A percentile compares a stretch with the other conserved stretches of the same genome.
Evolutionary conservation across 2,888 invertebrate genomes (phyloP).

Genomic region (Lasioglossum calceatum): DNA sequence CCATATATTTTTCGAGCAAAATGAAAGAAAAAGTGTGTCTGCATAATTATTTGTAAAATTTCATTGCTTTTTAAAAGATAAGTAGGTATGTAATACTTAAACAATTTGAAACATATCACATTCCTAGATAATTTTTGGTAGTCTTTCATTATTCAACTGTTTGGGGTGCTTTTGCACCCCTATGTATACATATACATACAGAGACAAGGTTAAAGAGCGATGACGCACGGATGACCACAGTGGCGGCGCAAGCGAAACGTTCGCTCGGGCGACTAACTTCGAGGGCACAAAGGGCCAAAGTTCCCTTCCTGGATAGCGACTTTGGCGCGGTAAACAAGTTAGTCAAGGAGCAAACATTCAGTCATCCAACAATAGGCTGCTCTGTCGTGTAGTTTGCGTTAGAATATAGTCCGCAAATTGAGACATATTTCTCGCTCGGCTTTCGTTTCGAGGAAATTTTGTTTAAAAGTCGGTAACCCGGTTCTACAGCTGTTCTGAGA

Average conservation of each 20-base stretch:
- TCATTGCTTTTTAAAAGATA: no score
- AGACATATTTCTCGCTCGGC: not conserved
- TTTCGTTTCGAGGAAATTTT: not conserved
- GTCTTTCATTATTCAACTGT: no score
- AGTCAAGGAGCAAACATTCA: not conserved
- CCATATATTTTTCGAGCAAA: no score
- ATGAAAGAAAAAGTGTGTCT: no score
- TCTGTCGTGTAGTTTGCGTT: not conserved
- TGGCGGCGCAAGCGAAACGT: not conserved
- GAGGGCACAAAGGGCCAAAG: constrained; percentile 1
- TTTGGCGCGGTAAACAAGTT: not conserved
- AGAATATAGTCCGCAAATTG: not conserved
- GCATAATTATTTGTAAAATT: no score
- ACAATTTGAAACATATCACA: no score
- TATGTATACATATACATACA: no score
- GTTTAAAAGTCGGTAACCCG: not conserved
- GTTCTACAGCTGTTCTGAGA: not conserved
- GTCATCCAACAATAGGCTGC: not conserved
- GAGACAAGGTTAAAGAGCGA: not conserved
- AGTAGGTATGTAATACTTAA: no score
- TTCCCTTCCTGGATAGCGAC: not conserved
- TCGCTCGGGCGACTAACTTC: not conserved
- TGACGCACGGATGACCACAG: not conserved
- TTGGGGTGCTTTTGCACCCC: no score
- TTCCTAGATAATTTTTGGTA: no score